These are phyloP conservation scores for Parauchenoglanis ngamensis DNA, from an alignment of 2,797 vertebrate species.

Conservation along the genomic window DNA sequence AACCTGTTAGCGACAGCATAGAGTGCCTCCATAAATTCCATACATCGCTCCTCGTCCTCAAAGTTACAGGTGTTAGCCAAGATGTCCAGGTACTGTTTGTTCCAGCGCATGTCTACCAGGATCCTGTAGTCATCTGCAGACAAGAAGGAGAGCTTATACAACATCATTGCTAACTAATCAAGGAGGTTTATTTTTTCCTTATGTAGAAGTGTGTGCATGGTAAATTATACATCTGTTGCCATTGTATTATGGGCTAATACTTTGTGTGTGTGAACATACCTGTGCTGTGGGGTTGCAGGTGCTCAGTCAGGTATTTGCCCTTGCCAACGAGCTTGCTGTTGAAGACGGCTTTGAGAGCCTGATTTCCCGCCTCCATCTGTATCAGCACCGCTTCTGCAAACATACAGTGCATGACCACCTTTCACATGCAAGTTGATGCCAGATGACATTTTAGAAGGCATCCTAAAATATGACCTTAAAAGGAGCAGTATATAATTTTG, in stretches of 20 bases:
- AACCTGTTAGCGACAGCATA: slow-evolving; percentile 91
- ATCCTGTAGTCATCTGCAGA: slow-evolving; percentile 86
- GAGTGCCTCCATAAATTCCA: slow-evolving; percentile 84
- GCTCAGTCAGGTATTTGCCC: slow-evolving; percentile 83
- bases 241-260: neutral
- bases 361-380: slow-evolving; percentile 85
- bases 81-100: slow-evolving; percentile 92
- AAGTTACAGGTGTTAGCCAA: slow-evolving; percentile 87
- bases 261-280: slow-evolving; percentile 67
- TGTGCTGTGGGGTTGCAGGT: slow-evolving; percentile 85
- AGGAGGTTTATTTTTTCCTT: neutral
- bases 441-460: neutral
- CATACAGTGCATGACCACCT: neutral
- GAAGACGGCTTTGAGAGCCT: slow-evolving; percentile 86
- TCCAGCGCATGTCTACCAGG: slow-evolving; percentile 94
- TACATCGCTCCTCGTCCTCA: slow-evolving; percentile 85
- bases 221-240: neutral
- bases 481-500: too few species aligned
- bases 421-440: neutral
- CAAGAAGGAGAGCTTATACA: neutral
- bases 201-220: neutral
- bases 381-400: slow-evolving; percentile 76
- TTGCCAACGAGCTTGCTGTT: slow-evolving; percentile 82
- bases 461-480: neutral
- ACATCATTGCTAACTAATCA: neutral